Conservation (phyloP, 1,140 invertebrate genomes). For the Penaeus japonicus region DNA sequence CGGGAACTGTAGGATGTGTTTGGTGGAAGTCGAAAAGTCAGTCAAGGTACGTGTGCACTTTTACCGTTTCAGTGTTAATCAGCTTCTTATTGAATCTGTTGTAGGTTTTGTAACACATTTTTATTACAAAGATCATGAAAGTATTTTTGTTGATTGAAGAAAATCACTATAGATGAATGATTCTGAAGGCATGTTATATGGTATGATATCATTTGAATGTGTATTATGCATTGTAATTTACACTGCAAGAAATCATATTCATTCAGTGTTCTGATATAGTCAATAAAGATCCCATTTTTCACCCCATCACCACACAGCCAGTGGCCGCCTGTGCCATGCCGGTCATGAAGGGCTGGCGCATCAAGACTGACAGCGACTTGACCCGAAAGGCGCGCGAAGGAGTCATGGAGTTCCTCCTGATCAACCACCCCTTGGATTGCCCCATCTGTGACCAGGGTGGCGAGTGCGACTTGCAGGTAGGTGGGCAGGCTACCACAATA, state of each 20-base stretch:
- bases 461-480: conserved; percentile 87
- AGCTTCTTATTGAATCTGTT: conserved; percentile 53
- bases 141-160: too few relatives aligned
- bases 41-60: conserved; percentile 71
- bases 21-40: conserved; percentile 98
- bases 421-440: conserved; percentile 99
- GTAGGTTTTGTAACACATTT: conserved; percentile 54
- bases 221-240: too few relatives aligned
- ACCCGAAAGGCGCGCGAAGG: conserved; percentile 94
- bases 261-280: too few relatives aligned
- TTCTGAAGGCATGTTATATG: too few relatives aligned
- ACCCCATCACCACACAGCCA: conserved; percentile 71
- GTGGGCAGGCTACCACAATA: not conserved
- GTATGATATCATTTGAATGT: too few relatives aligned
- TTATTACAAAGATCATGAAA: too few relatives aligned
- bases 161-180: too few relatives aligned
- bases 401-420: conserved; percentile 98
- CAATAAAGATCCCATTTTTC: too few relatives aligned
- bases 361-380: conserved; percentile 97
- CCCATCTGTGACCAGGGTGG: conserved; percentile 99
- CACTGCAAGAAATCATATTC: too few relatives aligned
- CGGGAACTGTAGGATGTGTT: conserved; percentile 98
- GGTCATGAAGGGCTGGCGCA: conserved; percentile 97
- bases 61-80: not conserved
- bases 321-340: conserved; percentile 99